These are phyloP conservation scores for Elmis aenea DNA, from an alignment of 2,888 invertebrate genomes.

Conservation along the genomic window DNA sequence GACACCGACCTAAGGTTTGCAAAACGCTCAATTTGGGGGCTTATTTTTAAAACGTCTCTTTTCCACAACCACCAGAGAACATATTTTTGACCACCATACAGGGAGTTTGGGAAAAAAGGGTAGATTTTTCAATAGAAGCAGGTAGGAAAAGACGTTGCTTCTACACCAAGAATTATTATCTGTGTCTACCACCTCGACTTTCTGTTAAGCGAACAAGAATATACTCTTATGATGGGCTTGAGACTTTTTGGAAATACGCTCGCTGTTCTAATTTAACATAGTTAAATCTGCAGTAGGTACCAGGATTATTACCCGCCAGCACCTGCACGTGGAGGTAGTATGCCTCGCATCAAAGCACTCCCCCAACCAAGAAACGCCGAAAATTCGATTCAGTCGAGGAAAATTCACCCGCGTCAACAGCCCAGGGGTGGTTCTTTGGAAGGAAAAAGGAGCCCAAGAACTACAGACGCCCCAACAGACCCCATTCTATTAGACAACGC, in stretches of 20 bases:
- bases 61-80: too few relatives aligned
- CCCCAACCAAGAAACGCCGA: slow-evolving; percentile 43
- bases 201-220: too few relatives aligned
- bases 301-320: slow-evolving; percentile 32
- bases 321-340: slow-evolving; percentile 23
- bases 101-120: too few relatives aligned
- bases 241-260: too few relatives aligned
- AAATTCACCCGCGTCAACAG: slow-evolving; percentile 10
- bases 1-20: slow-evolving; percentile 68
- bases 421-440: slow-evolving; percentile 39
- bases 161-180: too few relatives aligned
- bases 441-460: slow-evolving; percentile 32
- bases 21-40: too few relatives aligned
- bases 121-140: too few relatives aligned
- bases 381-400: slow-evolving; percentile 25
- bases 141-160: too few relatives aligned
- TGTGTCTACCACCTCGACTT: too few relatives aligned
- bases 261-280: neutral
- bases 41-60: too few relatives aligned
- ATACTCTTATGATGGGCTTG: too few relatives aligned
- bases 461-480: slow-evolving; percentile 38
- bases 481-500: slow-evolving; percentile 47
- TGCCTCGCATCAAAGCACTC: slow-evolving; percentile 33
- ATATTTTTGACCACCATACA: too few relatives aligned
- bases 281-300: slow-evolving; percentile 31